Conservation (phyloP, 2,113 vertebrate genomes). For the Onychorhynchus coronatus region DNA sequence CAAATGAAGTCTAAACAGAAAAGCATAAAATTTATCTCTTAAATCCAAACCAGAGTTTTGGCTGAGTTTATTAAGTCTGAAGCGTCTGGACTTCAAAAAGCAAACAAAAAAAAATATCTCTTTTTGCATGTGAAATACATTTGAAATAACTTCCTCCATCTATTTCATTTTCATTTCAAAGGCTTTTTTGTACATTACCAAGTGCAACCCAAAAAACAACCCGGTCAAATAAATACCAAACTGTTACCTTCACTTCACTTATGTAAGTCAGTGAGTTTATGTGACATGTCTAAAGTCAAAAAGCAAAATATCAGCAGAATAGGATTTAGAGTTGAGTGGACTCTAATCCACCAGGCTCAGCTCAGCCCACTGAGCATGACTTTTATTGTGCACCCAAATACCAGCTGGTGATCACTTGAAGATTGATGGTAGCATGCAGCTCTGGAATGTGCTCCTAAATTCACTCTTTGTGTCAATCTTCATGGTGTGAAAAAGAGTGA, state of each 20-base stretch:
- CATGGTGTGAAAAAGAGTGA: background rate
- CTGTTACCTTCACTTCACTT: background rate
- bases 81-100: constrained; percentile 25
- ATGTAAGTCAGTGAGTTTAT: background rate
- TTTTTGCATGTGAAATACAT: constrained; percentile 13
- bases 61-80: background rate
- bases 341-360: background rate
- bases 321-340: background rate
- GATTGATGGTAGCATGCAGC: constrained; percentile 52
- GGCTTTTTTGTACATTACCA: background rate
- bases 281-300: background rate
- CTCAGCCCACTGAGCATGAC: constrained; percentile 12
- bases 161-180: constrained; percentile 8
- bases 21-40: constrained; percentile 18
- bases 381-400: constrained; percentile 46
- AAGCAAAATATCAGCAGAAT: background rate
- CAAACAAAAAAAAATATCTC: background rate
- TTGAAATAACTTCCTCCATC: constrained; percentile 20
- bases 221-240: background rate
- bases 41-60: constrained; percentile 24
- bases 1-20: constrained; percentile 61
- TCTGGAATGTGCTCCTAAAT: constrained; percentile 63
- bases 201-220: background rate
- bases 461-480: constrained; percentile 49
- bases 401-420: constrained; percentile 45